Conservation (phyloP, 1,140 invertebrate species). For the Apis cerana region DNA sequence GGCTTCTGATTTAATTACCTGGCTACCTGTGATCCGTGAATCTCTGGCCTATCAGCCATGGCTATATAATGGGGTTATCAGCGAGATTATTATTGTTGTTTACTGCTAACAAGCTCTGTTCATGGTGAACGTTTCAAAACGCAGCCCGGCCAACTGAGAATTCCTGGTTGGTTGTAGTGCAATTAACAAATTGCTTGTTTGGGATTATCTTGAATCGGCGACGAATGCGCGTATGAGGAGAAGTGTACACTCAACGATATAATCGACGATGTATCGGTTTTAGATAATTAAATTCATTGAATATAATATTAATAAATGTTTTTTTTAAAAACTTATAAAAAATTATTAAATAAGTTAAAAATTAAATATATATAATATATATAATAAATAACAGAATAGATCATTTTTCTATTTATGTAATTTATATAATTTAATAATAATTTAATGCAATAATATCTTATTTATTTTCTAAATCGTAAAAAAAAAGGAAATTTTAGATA, state of each 20-base stretch:
- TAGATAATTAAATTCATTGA: background rate
- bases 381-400: no score
- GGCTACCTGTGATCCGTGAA: constrained; percentile 58
- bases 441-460: no score
- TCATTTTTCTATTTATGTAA: no score
- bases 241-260: no score
- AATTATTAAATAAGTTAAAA: no score
- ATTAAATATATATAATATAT: no score
- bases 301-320: no score
- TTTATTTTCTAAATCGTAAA: no score
- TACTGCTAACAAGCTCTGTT: constrained; percentile 70
- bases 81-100: constrained; percentile 74
- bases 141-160: constrained; percentile 13
- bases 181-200: constrained; percentile 56
- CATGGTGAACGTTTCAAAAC: constrained; percentile 26
- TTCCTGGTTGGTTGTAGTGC: constrained; percentile 40
- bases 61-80: constrained; percentile 66
- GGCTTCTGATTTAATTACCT: constrained; percentile 71
- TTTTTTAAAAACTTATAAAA: no score
- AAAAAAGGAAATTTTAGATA: no score
- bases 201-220: constrained; percentile 43
- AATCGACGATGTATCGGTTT: background rate
- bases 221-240: background rate
- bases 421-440: no score
- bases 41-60: constrained; percentile 30